A percentile compares a stretch with the other conserved stretches of the same genome.
Evolutionary conservation across 2,113 vertebrate species (phyloP).

Genomic region (Pungitius pungitius): DNA sequence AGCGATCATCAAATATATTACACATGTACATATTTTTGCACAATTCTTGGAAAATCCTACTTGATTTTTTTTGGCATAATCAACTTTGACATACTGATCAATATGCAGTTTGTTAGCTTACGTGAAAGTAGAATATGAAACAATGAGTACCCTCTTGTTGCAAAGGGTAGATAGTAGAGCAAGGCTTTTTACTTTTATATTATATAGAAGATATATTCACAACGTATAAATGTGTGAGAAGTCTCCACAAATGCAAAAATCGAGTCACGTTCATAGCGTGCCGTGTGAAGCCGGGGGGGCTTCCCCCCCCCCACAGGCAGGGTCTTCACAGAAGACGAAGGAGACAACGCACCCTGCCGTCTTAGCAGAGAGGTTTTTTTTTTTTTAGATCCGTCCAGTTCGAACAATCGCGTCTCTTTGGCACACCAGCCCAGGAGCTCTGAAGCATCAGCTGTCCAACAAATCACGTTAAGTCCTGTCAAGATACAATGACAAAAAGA

Average conservation of each 20-base stretch:
- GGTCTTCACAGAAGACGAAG: constrained; percentile 98
- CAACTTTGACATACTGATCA: constrained; percentile 75
- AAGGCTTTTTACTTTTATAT: constrained; percentile 69
- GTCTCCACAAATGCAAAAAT: constrained; percentile 85
- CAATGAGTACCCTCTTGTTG: constrained; percentile 72
- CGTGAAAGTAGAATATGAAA: constrained; percentile 77
- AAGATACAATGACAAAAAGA: constrained; percentile 61
- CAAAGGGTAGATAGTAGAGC: constrained; percentile 72
- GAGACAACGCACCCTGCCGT: constrained; percentile 59
- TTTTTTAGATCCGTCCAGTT: constrained; percentile 73
- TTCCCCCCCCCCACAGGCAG: constrained; percentile 70
- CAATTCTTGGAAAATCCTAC: constrained; percentile 70
- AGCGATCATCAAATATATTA: constrained; percentile 80
- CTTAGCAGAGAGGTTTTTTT: too few relatives aligned
- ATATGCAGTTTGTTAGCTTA: constrained; percentile 70
- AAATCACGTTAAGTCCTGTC: constrained; percentile 38
- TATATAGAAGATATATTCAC: constrained; percentile 73
- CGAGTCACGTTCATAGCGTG: constrained; percentile 73
- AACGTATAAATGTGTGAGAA: constrained; percentile 82
- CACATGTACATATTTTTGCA: constrained; percentile 71
- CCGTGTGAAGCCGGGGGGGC: constrained; percentile 66
- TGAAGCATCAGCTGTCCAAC: constrained; percentile 52
- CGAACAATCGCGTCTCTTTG: constrained; percentile 74
- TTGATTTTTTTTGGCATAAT: constrained; percentile 79
- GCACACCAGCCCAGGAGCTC: constrained; percentile 72